These are phyloP conservation scores for Dendrocincla tyrannina DNA, from an alignment of 2,797 vertebrate genomes.

Conservation along the genomic window DNA sequence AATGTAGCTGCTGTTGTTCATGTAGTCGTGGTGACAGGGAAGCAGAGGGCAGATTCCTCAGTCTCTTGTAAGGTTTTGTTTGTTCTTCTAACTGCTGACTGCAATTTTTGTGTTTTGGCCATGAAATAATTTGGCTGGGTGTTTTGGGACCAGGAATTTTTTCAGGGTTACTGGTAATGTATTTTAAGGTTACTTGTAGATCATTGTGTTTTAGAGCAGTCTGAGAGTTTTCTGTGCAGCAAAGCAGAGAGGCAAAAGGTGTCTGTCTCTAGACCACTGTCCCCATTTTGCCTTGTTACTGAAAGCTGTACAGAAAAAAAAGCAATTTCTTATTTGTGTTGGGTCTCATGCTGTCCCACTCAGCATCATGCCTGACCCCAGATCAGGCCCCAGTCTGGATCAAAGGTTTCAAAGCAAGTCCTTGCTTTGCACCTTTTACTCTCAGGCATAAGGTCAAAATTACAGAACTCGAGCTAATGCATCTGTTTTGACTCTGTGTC, in stretches of 20 bases:
- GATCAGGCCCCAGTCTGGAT: not conserved
- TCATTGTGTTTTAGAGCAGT: not conserved
- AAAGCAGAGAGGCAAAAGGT: not conserved
- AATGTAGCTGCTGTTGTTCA: not conserved
- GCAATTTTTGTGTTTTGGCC: slow-evolving; percentile 21
- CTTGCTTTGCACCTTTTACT: not conserved
- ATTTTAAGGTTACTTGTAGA: not conserved
- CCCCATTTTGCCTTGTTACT: not conserved
- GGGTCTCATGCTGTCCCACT: not conserved
- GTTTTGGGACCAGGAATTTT: not conserved
- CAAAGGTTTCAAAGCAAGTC: not conserved
- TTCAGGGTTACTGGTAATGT: not conserved
- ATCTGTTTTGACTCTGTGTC: not conserved
- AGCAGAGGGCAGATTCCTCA: slow-evolving; percentile 31
- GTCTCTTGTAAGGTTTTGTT: slow-evolving; percentile 30
- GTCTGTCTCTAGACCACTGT: not conserved
- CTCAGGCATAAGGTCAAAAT: not conserved
- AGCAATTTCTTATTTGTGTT: not conserved
- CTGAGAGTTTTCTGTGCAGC: not conserved
- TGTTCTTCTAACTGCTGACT: slow-evolving; percentile 16
- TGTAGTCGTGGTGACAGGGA: not conserved
- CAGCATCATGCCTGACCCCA: not conserved
- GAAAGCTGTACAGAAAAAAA: not conserved
- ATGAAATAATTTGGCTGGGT: slow-evolving; percentile 5
- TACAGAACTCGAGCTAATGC: not conserved